phyloP scores from a whole-genome alignment of 2,888 invertebrate species.

The Julus scandinavius region DNA sequence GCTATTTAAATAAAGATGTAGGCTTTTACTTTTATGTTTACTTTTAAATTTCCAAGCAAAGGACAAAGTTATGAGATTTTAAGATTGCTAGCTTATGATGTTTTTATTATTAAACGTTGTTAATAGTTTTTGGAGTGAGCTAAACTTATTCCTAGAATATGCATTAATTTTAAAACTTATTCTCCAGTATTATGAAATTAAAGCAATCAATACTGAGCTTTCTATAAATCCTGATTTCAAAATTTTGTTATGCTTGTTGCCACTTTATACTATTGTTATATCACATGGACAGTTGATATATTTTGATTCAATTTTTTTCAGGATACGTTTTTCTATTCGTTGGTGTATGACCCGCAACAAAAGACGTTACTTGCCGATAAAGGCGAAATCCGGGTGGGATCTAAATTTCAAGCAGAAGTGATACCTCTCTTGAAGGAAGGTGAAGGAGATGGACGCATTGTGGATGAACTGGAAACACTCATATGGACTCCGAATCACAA shows the following conservation, averaged over 20 bases:
- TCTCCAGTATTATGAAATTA: too few species aligned
- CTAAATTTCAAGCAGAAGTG: constrained; percentile 96
- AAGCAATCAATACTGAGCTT: too few species aligned
- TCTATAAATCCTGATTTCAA: constrained; percentile 3
- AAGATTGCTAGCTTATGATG: too few species aligned
- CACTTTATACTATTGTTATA: not conserved
- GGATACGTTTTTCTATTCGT: constrained; percentile 99
- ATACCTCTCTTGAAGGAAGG: constrained; percentile 72
- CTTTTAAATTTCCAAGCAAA: not conserved
- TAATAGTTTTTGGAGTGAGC: too few species aligned
- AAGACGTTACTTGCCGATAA: constrained; percentile 99
- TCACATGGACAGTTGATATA: not conserved
- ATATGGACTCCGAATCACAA: constrained; percentile 95
- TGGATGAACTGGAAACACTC: constrained; percentile 85
- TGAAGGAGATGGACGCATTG: constrained; percentile 75
- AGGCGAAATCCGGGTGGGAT: constrained; percentile 92
- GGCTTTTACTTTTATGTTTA: constrained; percentile 66
- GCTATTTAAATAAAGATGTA: constrained; percentile 96
- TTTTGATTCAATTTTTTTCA: constrained; percentile 65
- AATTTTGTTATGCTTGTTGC: not conserved
- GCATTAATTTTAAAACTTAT: too few species aligned
- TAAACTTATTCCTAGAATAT: too few species aligned
- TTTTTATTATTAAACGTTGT: not conserved
- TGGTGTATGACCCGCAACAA: constrained; percentile 99
- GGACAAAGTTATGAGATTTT: not conserved